Base-by-base conservation (phyloP, 2,113 vertebrate species). In the Microtus oregoni region DNA sequence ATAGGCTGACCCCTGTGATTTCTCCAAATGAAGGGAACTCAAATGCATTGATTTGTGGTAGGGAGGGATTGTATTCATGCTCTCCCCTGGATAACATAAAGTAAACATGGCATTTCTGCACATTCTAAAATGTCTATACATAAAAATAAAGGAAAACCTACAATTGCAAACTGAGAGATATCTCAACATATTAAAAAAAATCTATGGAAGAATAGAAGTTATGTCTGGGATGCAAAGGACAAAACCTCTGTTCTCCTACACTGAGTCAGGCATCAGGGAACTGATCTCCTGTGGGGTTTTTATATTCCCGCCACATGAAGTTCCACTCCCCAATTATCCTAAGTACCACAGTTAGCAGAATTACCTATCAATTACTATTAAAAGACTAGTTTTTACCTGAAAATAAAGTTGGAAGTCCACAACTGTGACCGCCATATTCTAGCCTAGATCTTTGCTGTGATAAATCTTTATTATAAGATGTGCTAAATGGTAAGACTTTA, bases 401-500 rank as follows among this genome's bases (percentile, higher is more conserved):
- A 82, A 73, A 65, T 65, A 65, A 85, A 44, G 58, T 85, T 19
- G 2, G 14, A 41, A 96, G 22, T 52, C 50, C 85, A 35, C 72
- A 92, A 15, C 26, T 50, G 22, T 7, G 76, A 72, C 28, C 63
- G 88, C 68, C 13, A 81, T 93, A 76, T 89, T 78, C 61, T 81
- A 96, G 91, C 81, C 52, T 70, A 93, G 67, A 92, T 86, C 30
- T 47, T 30, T 89, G 44, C 76, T 88, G 1, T 82, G 82, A 75
- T 68, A 55, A 92, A 97, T 82, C 78, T 26, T 8, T 89, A 68
- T 72, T 70, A 28, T 81, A 78, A 55, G 19, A 68, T 68, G 14
- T n/a, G 41, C 47, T 76, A 77, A 44, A 41, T 44, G 65, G 73
- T 72, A 78, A 28, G 26, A 75, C 44, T 52, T 52, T 82, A 24